A percentile compares a stretch with the other conserved stretches of the same genome.
These are phyloP conservation scores for Brachionus koreanus DNA, from an alignment of 1,140 invertebrate genomes.

Conservation along the genomic window DNA sequence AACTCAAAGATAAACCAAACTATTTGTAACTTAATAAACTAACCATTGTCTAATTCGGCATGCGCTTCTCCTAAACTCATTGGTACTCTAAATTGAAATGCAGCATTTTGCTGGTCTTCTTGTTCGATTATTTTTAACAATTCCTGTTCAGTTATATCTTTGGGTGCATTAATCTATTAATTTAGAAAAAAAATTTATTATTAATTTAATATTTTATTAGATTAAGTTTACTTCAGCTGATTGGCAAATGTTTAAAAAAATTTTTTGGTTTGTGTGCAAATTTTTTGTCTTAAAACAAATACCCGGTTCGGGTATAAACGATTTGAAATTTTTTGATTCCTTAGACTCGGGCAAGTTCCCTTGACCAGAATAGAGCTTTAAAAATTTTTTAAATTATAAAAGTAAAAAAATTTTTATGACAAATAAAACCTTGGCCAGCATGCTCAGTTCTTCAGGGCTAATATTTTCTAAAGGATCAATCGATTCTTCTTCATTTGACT, in stretches of 20 bases:
- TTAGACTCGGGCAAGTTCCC: background rate
- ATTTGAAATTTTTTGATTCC: background rate
- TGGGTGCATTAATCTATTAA: slow-evolving; percentile 75
- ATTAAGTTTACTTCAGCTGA: slow-evolving; percentile 47
- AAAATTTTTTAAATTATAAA: background rate
- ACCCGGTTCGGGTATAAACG: slow-evolving; percentile 12
- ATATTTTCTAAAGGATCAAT: background rate
- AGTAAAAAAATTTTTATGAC: background rate
- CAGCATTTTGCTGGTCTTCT: slow-evolving; percentile 63
- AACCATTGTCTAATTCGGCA: slow-evolving; percentile 72
- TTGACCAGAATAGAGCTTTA: background rate
- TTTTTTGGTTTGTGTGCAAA: slow-evolving; percentile 61
- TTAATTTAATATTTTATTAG: too few species aligned
- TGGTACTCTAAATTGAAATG: slow-evolving; percentile 68
- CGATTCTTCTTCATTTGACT: background rate
- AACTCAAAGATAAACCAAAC: too few species aligned
- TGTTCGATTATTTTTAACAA: slow-evolving; percentile 68
- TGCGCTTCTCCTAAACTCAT: slow-evolving; percentile 80
- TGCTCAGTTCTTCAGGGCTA: background rate
- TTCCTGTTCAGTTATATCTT: slow-evolving; percentile 73
- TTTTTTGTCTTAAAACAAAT: slow-evolving; percentile 76
- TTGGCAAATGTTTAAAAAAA: slow-evolving; percentile 57
- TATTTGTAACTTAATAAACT: too few species aligned
- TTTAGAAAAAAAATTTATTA: slow-evolving; percentile 40
- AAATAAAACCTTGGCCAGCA: background rate